Evolutionary conservation across 2,113 vertebrate species (phyloP), one percentile per base, ranked within the genome.

Genomic region (Podarcis muralis): DNA sequence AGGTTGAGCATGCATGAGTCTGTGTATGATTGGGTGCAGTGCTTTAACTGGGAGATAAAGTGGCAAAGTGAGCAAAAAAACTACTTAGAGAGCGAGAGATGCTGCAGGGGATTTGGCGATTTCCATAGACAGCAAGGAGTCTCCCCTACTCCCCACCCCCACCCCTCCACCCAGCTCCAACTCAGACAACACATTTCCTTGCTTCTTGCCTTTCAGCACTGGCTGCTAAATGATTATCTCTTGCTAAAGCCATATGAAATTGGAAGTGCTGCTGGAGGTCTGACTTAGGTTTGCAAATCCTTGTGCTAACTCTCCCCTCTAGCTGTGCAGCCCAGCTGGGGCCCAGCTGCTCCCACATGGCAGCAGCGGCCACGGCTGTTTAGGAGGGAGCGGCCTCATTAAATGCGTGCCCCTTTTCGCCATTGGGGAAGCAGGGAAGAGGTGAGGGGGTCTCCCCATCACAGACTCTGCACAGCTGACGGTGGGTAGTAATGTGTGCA

Each of bases 1-100:
- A 2, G 0, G 6, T 22, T 4, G 0, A 0, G 35, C 59, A 75
- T 84, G 25, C 6, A 75, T 9, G 62, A 81, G 0, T 0, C 0
- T 25, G 0, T 9, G 86, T 4, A 4, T 66, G 75, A 5, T 78
- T 0, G 4, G 0, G 0, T 0, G 35, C 9, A 62, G 72, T 16
- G 53, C 72, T 85, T 85, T 85, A 85, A 76, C 13, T 85, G 84
- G 57, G 71, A 76, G n/a, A 83, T 6, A 13, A 48, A 3, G 48
- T 0, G 18, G 43, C 40, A 83, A 72, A 37, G 85, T 0, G 87
- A 59, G 68, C 40, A 53, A 53, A 32, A 81, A 78, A 85, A 37
- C 84, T 62, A 85, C 53, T 62, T 85, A 76, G 32, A 62, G 53
- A 75, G 84, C 22, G 3, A 35, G 69, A 57, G 78, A 87, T 77